phyloP scores from a whole-genome alignment of 1,140 invertebrate genomes.

The Venustaconcha ellipsiformis region DNA sequence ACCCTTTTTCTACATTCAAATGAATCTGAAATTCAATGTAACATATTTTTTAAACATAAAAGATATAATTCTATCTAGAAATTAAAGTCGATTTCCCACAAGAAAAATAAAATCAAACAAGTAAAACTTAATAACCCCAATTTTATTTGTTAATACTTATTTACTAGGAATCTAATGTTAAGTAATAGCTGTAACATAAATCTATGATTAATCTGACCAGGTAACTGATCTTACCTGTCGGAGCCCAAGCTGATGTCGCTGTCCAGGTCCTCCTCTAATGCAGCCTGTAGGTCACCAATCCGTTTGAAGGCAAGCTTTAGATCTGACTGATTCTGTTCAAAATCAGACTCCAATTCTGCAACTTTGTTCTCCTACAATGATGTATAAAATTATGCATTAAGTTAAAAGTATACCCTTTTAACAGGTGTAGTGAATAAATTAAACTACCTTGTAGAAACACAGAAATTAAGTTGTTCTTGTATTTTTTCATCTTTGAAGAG shows the following conservation, averaged over 20 bases:
- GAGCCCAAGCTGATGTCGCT: constrained; percentile 58
- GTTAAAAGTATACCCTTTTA: too few relatives aligned
- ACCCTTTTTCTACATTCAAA: too few relatives aligned
- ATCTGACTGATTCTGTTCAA: constrained; percentile 74
- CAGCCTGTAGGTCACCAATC: constrained; percentile 86
- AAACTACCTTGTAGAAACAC: background rate
- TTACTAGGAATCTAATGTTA: background rate
- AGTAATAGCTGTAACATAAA: background rate
- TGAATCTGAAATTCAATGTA: too few relatives aligned
- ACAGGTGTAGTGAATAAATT: background rate
- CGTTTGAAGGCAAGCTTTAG: constrained; percentile 84
- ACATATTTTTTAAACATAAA: too few relatives aligned
- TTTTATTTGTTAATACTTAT: background rate
- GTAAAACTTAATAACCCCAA: too few relatives aligned
- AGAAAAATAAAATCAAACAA: background rate
- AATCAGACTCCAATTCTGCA: constrained; percentile 67
- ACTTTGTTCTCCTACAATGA: constrained; percentile 62
- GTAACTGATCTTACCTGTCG: constrained; percentile 40
- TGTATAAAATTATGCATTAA: too few relatives aligned
- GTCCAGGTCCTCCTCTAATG: constrained; percentile 78
- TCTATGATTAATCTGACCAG: too few relatives aligned
- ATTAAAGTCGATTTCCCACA: background rate
- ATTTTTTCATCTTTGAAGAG: background rate
- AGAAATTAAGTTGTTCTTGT: constrained; percentile 2
- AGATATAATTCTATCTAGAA: too few relatives aligned